A percentile compares a stretch with the other conserved stretches of the same genome.
These are phyloP conservation scores for Nephrotoma appendiculata DNA, from an alignment of 2,888 invertebrate species.

Conservation along the genomic window DNA sequence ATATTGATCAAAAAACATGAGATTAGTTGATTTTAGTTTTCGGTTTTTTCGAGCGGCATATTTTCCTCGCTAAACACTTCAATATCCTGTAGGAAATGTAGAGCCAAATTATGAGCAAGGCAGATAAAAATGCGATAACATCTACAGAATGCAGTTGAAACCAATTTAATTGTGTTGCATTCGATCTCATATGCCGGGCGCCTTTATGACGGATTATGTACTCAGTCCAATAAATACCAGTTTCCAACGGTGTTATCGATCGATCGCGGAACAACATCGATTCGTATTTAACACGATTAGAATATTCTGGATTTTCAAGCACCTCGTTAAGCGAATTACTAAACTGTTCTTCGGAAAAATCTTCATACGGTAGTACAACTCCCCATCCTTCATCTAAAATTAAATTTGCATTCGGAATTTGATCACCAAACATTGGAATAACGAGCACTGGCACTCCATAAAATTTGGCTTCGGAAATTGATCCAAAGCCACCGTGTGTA, in stretches of 20 bases:
- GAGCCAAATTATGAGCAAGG: background rate
- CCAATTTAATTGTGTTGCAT: conserved; percentile 30
- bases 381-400: conserved; percentile 32
- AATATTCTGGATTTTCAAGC: conserved; percentile 8
- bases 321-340: conserved; percentile 13
- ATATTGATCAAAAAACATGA: too few relatives aligned
- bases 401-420: conserved; percentile 32
- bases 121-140: conserved; percentile 15
- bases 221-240: conserved; percentile 36
- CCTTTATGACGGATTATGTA: conserved; percentile 35
- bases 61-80: background rate
- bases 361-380: conserved; percentile 22
- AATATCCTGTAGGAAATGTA: background rate
- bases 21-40: too few relatives aligned
- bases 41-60: background rate
- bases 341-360: conserved; percentile 24
- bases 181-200: conserved; percentile 31
- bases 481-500: conserved; percentile 34
- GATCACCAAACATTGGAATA: conserved; percentile 34
- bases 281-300: conserved; percentile 23
- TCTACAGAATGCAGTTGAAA: conserved; percentile 31
- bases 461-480: conserved; percentile 31
- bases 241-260: conserved; percentile 32
- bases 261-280: conserved; percentile 33
- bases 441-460: conserved; percentile 34